Evolutionary conservation across 2,113 vertebrate genomes (phyloP), one percentile per base, ranked within the genome.

Genomic region (Odobenus rosmarus): DNA sequence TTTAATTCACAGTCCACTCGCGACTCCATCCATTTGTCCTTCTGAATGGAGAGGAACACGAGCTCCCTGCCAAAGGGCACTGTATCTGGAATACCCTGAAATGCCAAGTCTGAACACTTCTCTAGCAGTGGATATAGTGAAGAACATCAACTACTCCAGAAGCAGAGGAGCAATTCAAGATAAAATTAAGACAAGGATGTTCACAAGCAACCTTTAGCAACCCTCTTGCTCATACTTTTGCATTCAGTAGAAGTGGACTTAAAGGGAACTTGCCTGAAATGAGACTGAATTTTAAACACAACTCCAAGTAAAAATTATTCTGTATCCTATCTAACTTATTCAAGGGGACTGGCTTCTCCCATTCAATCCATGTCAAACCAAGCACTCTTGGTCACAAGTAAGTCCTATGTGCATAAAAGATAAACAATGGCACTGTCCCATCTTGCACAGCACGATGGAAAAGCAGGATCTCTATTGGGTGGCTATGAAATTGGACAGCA

Each of bases 281-380:
- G 33, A 88, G 76, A 26, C 21, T 28, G 12, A 96, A 96, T 69
- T 90, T 74, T 49, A 88, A 87, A 90, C 26, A 81, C 28, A 62
- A 83, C 53, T 76, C 46, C 87, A 88, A 83, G 82, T 57, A 28
- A 95, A 91, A 77, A 51, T 74, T 71, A 96, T 31, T 69, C 7
- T 95, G 31, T 23, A 61, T 67, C 94, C 33, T 31, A 59, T 21
- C 69, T 0, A 6, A 89, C 3, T 97, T 80, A 96, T 81, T 96
- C 3, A 91, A 51, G 61, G 21, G 26, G 28, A 80, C 7, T 93
- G 55, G 5, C 74, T 49, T 96, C 62, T 61, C 77, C 72, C 6
- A 39, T 51, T 14, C 6, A 95, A n/a, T 5, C 90, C 51, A 93
- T 33, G 77, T 92, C 92, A 85, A 83, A 74, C 79, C 80, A 92